Evolutionary conservation across 2,888 invertebrate species (phyloP).

Genomic region (Tridacna crocea): DNA sequence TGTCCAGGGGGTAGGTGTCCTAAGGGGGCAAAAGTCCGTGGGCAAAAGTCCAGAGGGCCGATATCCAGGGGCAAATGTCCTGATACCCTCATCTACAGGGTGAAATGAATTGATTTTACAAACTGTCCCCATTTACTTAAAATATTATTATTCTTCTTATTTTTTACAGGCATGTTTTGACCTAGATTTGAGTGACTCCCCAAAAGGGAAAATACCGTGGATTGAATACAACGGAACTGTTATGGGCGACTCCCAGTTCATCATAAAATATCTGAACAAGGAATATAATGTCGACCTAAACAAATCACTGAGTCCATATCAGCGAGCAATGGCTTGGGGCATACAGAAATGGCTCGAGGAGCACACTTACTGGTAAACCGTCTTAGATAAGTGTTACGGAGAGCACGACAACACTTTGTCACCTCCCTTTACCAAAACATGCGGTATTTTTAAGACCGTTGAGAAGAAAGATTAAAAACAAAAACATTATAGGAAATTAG

Average conservation of each 20-base stretch:
- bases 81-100: no score
- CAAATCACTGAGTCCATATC: constrained; percentile 61
- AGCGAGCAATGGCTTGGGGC: constrained; percentile 72
- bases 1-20: no score
- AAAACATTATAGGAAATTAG: no score
- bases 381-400: background rate
- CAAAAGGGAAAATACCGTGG: constrained; percentile 69
- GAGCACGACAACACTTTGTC: background rate
- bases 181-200: background rate
- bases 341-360: constrained; percentile 60
- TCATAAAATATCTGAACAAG: constrained; percentile 77
- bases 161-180: background rate
- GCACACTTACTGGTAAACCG: constrained; percentile 52
- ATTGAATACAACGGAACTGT: constrained; percentile 81
- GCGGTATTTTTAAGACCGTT: no score
- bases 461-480: no score
- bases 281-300: constrained; percentile 76
- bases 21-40: no score
- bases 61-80: no score
- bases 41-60: no score
- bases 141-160: no score
- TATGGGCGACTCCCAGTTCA: constrained; percentile 80
- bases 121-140: no score
- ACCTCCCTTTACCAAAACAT: background rate
- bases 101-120: no score